Base-by-base conservation (phyloP, 2,113 vertebrate genomes). In the Pedetes capensis region DNA sequence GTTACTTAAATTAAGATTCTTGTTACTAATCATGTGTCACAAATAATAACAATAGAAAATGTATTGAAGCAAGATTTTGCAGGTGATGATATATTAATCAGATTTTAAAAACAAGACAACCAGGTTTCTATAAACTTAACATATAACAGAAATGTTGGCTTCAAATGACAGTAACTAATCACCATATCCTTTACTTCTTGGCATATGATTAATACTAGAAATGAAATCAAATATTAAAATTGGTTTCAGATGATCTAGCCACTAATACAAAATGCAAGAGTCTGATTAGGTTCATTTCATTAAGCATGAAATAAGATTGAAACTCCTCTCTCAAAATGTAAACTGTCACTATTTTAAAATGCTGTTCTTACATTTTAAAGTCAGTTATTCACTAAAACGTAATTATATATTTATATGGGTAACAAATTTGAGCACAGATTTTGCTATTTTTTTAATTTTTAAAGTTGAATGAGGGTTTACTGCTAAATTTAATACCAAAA, bases 211-310 rank as follows among this genome's bases (percentile, higher is more conserved):
- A 75, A 39, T 49, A 71, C 8, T 93, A 93, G 71, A 87, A 79
- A 88, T 82, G 37, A 95, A 94, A 32, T 55, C n/a, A 95, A 87
- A 97, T 83, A 86, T 82, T 84, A 91, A 95, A 91, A 87, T 76
- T 83, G 27, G 79, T 93, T 71, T 93, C 79, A 72, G 34, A 87
- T 51, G 4, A 96, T 66, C 76, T 96, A 89, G 29, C 44, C 14
- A 66, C 44, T 86, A 87, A 87, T 96, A 64, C 20, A 92, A 94
- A 97, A 94, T 39, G 34, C 75, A 91, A 80, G 27, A 8, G 87
- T 81, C 27, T 89, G 96, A 90, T 85, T 44, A 95, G 20, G 34
- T 66, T 91, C 37, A 92, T 44, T 97, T 96, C 64, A 95, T 94
- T 95, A 96, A 96, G 8, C 49, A 84, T 57, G 75, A 93, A 93